Evolutionary conservation across 92 coral and sea anemone genomes (phyloP).

Genomic region (Phenganax subtilis): DNA sequence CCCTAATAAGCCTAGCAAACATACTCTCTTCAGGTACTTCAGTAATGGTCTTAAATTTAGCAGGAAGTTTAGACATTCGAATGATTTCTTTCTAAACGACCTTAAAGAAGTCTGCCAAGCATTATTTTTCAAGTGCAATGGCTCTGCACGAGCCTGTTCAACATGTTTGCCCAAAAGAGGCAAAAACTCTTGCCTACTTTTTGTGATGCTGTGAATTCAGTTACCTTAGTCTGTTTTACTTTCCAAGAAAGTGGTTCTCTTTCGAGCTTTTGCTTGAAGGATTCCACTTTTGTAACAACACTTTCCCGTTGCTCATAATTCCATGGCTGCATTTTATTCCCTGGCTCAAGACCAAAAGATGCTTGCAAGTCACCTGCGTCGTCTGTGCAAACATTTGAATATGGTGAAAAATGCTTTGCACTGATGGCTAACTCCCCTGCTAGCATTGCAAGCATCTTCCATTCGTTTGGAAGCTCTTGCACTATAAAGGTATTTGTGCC

Average conservation of each 20-base stretch:
- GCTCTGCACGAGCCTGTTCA: constrained; percentile 52
- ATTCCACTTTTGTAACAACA: constrained; percentile 48
- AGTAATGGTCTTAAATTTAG: constrained; percentile 42
- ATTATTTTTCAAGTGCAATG: constrained; percentile 49
- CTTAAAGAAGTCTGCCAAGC: constrained; percentile 51
- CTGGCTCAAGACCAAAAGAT: constrained; percentile 19
- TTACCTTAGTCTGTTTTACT: constrained; percentile 43
- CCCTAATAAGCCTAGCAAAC: constrained; percentile 44
- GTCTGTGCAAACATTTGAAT: constrained; percentile 33
- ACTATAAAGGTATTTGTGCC: constrained; percentile 28
- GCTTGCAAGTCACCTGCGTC: constrained; percentile 35
- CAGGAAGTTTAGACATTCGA: constrained; percentile 46
- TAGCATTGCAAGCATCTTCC: constrained; percentile 16
- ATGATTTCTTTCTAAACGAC: constrained; percentile 40
- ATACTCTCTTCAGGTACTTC: constrained; percentile 48
- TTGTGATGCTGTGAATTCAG: constrained; percentile 47
- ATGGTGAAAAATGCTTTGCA: constrained; percentile 38
- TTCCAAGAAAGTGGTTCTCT: constrained; percentile 32
- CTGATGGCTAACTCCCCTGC: constrained; percentile 23
- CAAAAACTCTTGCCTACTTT: constrained; percentile 48
- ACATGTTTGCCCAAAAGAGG: constrained; percentile 48
- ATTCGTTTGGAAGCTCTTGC: background rate
- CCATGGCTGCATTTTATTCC: constrained; percentile 43
- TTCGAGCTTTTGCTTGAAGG: constrained; percentile 39
- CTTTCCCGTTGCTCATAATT: constrained; percentile 36